These are phyloP conservation scores for Cheiracanthium punctorium DNA, from an alignment of 2,888 invertebrate species.

Conservation along the genomic window DNA sequence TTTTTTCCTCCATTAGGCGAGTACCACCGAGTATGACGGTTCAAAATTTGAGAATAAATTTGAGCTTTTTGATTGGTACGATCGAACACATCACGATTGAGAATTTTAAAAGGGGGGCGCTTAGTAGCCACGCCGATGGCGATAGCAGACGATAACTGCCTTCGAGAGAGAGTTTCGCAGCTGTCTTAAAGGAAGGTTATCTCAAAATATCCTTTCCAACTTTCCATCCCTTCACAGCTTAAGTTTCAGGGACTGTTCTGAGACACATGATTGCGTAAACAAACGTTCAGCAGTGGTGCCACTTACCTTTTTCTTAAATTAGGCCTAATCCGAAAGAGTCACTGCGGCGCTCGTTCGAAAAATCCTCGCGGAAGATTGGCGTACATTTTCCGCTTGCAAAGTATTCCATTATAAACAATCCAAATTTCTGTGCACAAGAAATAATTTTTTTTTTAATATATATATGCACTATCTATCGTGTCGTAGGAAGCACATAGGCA, in stretches of 20 bases:
- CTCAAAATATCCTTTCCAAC: no score
- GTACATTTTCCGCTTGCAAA: background rate
- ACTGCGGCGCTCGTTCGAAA: background rate
- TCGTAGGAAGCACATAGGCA: background rate
- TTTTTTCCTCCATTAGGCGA: no score
- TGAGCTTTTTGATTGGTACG: slow-evolving; percentile 25
- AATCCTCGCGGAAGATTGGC: background rate
- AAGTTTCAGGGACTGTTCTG: background rate
- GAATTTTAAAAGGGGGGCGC: slow-evolving; percentile 40
- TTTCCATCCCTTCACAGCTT: no score
- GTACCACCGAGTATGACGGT: background rate
- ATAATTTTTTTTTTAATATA: background rate
- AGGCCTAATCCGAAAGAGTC: slow-evolving; percentile 2
- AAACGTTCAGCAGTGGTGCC: background rate
- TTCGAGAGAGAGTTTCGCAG: no score
- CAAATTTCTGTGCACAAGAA: slow-evolving; percentile 1
- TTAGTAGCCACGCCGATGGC: slow-evolving; percentile 17
- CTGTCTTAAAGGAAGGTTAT: no score
- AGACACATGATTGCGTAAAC: background rate
- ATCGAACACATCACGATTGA: background rate
- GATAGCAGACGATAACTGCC: slow-evolving; percentile 21
- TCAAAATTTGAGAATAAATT: slow-evolving; percentile 16
- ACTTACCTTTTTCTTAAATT: background rate
- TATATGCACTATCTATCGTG: background rate
- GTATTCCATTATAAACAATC: slow-evolving; percentile 15